These are phyloP conservation scores for Asobara japonica DNA, from an alignment of 1,140 invertebrate species.

Conservation along the genomic window DNA sequence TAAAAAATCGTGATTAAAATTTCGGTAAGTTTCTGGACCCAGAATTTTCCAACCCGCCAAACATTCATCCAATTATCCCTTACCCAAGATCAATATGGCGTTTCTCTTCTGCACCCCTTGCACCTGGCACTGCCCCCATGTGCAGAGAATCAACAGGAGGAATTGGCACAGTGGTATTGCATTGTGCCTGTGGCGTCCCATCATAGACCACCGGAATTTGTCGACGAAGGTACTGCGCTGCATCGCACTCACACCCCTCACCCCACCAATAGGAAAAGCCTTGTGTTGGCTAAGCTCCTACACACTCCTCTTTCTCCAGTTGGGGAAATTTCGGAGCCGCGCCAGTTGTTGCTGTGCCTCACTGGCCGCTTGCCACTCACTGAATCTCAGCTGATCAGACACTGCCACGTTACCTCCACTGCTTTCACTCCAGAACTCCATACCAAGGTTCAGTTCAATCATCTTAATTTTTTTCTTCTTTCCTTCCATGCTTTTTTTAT, in stretches of 20 bases:
- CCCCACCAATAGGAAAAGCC: too few relatives aligned
- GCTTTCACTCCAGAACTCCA: background rate
- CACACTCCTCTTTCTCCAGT: background rate
- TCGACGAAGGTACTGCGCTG: background rate
- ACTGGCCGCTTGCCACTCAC: background rate
- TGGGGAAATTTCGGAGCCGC: background rate
- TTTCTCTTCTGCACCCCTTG: background rate
- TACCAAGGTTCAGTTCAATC: background rate
- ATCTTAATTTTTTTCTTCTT: background rate
- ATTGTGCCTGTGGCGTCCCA: background rate
- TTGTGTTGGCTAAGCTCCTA: too few relatives aligned
- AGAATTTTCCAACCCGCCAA: background rate
- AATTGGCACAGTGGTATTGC: background rate
- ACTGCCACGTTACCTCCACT: constrained; percentile 2
- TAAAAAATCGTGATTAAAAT: constrained; percentile 14
- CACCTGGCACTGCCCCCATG: background rate
- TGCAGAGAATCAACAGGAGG: background rate
- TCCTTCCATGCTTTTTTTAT: background rate
- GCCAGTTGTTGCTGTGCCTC: background rate
- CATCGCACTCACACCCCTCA: too few relatives aligned
- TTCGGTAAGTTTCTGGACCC: background rate
- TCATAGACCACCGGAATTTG: too few relatives aligned
- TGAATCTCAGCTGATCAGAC: background rate
- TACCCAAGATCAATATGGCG: constrained; percentile 27
- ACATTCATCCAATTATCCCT: background rate